Evolutionary conservation across 64 coral and sea anemone species (phyloP), one percentile per base, ranked within the genome.

Genomic region (Hydrozoanthus tunicans): DNA sequence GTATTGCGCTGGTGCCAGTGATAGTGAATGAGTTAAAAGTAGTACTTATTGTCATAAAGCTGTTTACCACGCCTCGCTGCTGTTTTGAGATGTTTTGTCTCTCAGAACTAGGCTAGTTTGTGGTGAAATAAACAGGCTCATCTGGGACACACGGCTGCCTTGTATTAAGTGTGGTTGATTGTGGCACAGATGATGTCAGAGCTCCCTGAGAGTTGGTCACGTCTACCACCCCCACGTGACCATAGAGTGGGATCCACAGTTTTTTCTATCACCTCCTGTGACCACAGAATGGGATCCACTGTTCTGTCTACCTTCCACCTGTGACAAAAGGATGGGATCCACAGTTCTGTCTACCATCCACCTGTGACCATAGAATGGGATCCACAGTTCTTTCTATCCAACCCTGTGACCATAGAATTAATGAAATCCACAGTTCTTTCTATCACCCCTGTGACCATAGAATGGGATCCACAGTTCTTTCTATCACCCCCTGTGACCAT

Each of bases 201-300:
- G 84, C 84, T 88, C 59, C 84, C 84, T 88, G 84, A 88, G 84
- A 88, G 84, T 88, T 73, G 84, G 69, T 88, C 70, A 88, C 55
- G 51, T 23, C 54, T 24, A 59, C 32, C 4, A 67, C 66, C 25
- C 9, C 57, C 70, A 11, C 51, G 69, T 73, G 70, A 74, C 84
- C 84, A 23, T 88, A 88, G 84, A 74, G 43, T 43, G 84, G 84
- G 74, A 75, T 56, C 70, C 27, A 88, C 55, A 88, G 23, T 59
- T 25, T 14, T 59, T 8, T 5, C 5, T 85, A 51, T 9, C 53
- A 20, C 20, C 20, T 20, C 20, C 20, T 20, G 20, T 20, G 20
- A 20, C 20, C 20, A 20, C 20, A 20, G 20, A 20, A 20, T 20
- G 20, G 20, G 74, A 74, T 55, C 69, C 55, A 88, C 55, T 73